These are phyloP conservation scores for Rambutsinella grinnellia DNA, from an alignment of 2,888 invertebrate species.

Conservation along the genomic window DNA sequence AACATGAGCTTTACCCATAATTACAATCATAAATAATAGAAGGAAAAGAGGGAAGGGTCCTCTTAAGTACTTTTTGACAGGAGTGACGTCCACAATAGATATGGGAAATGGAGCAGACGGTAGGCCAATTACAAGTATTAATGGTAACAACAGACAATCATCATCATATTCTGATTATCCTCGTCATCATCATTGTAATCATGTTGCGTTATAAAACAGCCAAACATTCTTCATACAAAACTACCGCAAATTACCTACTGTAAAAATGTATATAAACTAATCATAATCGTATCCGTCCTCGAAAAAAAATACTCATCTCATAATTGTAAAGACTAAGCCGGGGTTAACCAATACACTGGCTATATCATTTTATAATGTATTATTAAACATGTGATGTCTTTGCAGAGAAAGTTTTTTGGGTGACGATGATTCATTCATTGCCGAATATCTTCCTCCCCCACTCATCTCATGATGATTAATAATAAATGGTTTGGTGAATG, in stretches of 20 bases:
- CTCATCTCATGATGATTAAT: neutral
- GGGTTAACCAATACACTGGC: no score
- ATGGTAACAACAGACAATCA: constrained; percentile 26
- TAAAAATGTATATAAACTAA: neutral
- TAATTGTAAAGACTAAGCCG: no score
- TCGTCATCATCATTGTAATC: no score
- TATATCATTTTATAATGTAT: no score
- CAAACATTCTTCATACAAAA: neutral
- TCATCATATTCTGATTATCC: constrained; percentile 26
- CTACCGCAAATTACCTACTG: neutral
- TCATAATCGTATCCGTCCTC: neutral
- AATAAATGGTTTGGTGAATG: neutral
- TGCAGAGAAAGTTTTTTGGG: neutral
- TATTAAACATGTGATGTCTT: no score
- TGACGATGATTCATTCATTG: neutral
- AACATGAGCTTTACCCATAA: constrained; percentile 14
- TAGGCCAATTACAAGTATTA: constrained; percentile 33
- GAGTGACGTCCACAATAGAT: neutral
- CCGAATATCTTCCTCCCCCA: neutral
- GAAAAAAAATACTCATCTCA: neutral
- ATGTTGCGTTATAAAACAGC: no score
- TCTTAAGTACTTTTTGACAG: constrained; percentile 11
- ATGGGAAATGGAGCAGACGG: constrained; percentile 37
- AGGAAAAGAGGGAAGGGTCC: constrained; percentile 8
- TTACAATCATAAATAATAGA: constrained; percentile 34